Percentiles rank a stretch among this genome's conserved stretches.
Conservation (phyloP, 2,113 vertebrate genomes). For the Peromyscus leucopus region DNA sequence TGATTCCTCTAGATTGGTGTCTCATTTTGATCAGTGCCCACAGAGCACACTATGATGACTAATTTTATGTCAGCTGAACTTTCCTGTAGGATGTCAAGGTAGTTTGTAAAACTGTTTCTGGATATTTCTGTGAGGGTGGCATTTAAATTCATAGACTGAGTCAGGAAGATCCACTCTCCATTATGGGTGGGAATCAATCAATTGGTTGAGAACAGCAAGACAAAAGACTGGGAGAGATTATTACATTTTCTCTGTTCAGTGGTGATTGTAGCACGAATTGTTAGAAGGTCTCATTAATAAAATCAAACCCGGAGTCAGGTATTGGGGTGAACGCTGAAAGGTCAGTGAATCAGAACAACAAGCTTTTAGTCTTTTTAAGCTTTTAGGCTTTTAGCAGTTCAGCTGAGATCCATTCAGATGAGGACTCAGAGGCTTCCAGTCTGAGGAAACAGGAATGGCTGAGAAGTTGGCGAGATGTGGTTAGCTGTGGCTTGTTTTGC, state of each 20-base stretch:
- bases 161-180: background rate
- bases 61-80: background rate
- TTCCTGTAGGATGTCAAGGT: background rate
- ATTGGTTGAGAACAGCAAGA: background rate
- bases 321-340: too few relatives aligned
- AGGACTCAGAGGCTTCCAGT: too few relatives aligned
- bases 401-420: too few relatives aligned
- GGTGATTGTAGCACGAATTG: too few relatives aligned
- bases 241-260: background rate
- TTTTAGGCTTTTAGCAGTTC: too few relatives aligned
- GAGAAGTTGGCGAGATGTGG: too few relatives aligned
- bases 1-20: background rate
- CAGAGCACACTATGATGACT: background rate
- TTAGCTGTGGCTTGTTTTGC: too few relatives aligned
- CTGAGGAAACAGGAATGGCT: too few relatives aligned
- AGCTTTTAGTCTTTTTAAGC: too few relatives aligned
- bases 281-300: too few relatives aligned
- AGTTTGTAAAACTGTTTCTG: background rate
- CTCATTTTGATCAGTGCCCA: background rate
- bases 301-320: too few relatives aligned
- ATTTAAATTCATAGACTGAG: background rate
- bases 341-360: too few relatives aligned
- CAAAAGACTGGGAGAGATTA: background rate
- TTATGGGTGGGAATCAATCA: background rate
- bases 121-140: background rate